Base-by-base conservation (phyloP, 2,797 vertebrate genomes). In the Antennarius maculatus region DNA sequence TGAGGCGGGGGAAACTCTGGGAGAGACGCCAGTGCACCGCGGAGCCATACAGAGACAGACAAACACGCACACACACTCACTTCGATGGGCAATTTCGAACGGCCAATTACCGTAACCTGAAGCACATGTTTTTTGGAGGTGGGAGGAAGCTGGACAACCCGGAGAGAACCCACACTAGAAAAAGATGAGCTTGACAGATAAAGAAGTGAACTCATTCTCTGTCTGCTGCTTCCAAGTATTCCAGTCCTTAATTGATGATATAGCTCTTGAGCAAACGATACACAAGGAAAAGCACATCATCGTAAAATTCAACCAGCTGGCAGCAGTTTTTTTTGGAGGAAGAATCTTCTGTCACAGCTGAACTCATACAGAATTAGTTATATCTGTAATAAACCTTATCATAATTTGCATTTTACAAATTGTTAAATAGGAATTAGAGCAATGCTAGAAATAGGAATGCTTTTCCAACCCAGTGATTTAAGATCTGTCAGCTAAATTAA, bases 221-320 rank as follows among this genome's bases (percentile, higher is more conserved):
- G 17, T 55, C 34, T 41, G 28, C 9, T 48, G 17, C 52, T 54
- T 57, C n/a, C 13, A n/a, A 45, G 13, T 18, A 37, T 12, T 31
- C 53, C 2, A 15, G n/a, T 41, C 15, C 23, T 34, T 34, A 34
- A 34, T 34, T 34, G 31, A 34, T 8, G 7, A 34, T 2, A 34
- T 8, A 34, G 4, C 7, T 34, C 23, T 23, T 23, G 0, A 39
- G 37, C 7, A 42, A 42, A 14, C 41, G 11, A 42, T 14, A 43
- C 14, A 51, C 1, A 17, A 62, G 16, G 17, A 59, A 56, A 64
- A 52, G 13, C 43, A 13, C 27, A 16, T 1, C 8, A 45, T 66
- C 16, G 28, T 62, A 69, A 74, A 73, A 61, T 77, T 78, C 69
- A 73, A 83, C 62, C 17, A 37, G 58, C 61, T 83, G 63, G 79